Evolutionary conservation across 1,140 invertebrate genomes (phyloP).

Genomic region (Cydia pomonella): DNA sequence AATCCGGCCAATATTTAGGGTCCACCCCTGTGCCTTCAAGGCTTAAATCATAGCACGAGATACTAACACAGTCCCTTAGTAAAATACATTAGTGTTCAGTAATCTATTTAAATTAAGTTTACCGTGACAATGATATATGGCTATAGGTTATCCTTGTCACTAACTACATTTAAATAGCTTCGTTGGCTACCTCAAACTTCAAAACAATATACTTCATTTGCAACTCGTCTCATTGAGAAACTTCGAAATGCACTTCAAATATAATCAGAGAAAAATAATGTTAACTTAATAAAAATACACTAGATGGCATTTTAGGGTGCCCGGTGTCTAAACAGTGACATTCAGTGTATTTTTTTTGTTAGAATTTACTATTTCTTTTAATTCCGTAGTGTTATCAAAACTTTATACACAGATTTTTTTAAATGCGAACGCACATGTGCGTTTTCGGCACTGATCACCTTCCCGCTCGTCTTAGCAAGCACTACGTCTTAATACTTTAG

Average conservation of each 20-base stretch:
- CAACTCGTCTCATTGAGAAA: neutral
- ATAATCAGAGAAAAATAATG: too few relatives aligned
- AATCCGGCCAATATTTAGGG: neutral
- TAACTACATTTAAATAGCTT: conserved; percentile 18
- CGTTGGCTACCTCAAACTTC: conserved; percentile 15
- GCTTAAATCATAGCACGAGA: neutral
- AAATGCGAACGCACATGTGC: neutral
- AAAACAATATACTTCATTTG: neutral
- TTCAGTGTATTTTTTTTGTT: neutral
- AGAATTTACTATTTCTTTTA: too few relatives aligned
- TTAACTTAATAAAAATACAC: neutral
- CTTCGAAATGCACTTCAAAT: neutral
- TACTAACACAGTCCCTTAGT: conserved; percentile 2
- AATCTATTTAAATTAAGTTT: conserved; percentile 6
- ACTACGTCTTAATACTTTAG: too few relatives aligned
- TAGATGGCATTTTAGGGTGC: conserved; percentile 5
- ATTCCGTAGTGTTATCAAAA: too few relatives aligned
- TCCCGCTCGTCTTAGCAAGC: too few relatives aligned
- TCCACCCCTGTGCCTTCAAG: conserved; percentile 1
- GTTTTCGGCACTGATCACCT: neutral
- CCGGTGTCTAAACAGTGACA: neutral
- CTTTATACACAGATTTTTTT: neutral
- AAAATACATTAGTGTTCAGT: neutral
- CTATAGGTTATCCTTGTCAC: neutral
- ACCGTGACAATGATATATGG: neutral